A percentile compares a stretch with the other conserved stretches of the same genome.
These are phyloP conservation scores for Patiria pectinifera DNA, from an alignment of 53 echinoderm and acorn worm species.

Conservation along the genomic window DNA sequence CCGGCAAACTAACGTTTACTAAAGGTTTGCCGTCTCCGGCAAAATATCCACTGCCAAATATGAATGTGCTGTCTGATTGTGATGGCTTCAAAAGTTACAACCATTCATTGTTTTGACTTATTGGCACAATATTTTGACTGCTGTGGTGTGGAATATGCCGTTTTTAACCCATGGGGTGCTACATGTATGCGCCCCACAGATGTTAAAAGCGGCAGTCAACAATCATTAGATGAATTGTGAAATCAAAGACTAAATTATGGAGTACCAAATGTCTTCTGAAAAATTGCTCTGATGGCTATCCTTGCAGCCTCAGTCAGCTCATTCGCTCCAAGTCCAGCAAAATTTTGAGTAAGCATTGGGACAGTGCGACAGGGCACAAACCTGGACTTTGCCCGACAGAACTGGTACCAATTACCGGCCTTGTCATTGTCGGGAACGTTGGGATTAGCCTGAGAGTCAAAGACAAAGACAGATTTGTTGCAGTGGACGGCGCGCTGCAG, in stretches of 20 bases:
- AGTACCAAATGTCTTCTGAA: slow-evolving; percentile 43
- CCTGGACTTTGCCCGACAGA: slow-evolving; percentile 5
- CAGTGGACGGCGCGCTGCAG: slow-evolving; percentile 30
- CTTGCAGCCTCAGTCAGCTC: slow-evolving; percentile 36
- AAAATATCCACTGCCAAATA: too few relatives aligned
- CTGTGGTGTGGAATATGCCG: too few relatives aligned
- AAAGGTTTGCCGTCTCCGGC: too few relatives aligned
- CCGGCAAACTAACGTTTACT: too few relatives aligned
- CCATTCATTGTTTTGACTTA: too few relatives aligned
- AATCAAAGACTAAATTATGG: background rate
- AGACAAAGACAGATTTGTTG: slow-evolving; percentile 47
- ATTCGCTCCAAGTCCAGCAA: slow-evolving; percentile 42
- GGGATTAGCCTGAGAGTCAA: slow-evolving; percentile 21
- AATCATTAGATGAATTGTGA: background rate
- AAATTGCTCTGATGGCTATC: slow-evolving; percentile 29
- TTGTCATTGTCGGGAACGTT: background rate
- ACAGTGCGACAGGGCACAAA: slow-evolving; percentile 21
- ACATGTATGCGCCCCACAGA: too few relatives aligned
- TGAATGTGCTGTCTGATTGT: too few relatives aligned
- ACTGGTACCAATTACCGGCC: slow-evolving; percentile 29
- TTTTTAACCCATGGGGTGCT: too few relatives aligned
- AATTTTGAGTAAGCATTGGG: slow-evolving; percentile 27
- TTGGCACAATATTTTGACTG: too few relatives aligned
- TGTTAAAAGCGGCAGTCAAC: too few relatives aligned
- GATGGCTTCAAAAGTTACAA: too few relatives aligned